These are phyloP conservation scores for Gorsachius goisagi DNA, from an alignment of 2,113 vertebrate species.

Conservation along the genomic window DNA sequence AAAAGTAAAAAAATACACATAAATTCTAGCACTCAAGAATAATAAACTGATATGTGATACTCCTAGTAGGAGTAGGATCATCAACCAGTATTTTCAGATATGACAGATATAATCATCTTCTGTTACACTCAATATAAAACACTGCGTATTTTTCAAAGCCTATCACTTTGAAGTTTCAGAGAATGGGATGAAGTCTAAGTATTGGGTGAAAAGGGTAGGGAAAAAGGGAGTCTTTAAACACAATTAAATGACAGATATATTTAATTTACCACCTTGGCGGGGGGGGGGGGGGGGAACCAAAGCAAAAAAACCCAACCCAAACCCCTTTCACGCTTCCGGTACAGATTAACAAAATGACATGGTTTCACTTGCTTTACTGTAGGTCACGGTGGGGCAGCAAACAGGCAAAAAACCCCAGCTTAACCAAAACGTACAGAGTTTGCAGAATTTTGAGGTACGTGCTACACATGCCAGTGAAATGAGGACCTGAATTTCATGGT, in stretches of 20 bases:
- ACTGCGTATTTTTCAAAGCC: neutral
- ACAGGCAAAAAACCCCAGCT: neutral
- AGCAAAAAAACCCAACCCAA: neutral
- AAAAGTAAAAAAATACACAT: neutral
- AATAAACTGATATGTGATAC: neutral
- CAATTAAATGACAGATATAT: neutral
- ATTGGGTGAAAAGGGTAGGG: neutral
- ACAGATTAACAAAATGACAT: neutral
- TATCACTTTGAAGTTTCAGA: neutral
- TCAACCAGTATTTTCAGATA: neutral
- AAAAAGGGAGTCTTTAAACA: neutral
- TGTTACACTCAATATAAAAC: neutral
- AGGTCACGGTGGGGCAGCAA: neutral
- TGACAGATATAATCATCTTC: neutral
- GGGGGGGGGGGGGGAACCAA: no score
- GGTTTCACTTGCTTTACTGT: neutral
- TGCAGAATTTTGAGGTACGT: neutral
- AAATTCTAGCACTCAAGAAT: neutral
- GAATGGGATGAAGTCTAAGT: neutral
- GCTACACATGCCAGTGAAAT: neutral
- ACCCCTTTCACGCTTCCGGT: neutral
- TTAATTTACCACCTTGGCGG: neutral
- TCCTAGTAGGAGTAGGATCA: neutral
- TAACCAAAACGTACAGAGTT: neutral
- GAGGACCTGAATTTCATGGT: neutral